phyloP scores from a whole-genome alignment of 2,888 invertebrate genomes.

The Mechanitis messenoides region DNA sequence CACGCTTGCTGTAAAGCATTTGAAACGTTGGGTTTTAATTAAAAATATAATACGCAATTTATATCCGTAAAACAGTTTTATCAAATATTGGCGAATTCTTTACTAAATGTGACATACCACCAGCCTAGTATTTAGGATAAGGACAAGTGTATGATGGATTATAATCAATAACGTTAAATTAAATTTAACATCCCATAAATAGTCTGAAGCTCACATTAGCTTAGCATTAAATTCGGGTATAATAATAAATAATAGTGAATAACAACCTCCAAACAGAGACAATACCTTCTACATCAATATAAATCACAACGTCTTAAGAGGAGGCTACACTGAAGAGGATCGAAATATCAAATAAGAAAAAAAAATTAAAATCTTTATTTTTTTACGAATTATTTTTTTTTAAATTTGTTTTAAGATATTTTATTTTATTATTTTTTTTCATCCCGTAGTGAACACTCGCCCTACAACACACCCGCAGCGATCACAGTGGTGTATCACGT shows the following conservation, averaged over 20 bases:
- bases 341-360: background rate
- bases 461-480: background rate
- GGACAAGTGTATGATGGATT: background rate
- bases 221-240: slow-evolving; percentile 13
- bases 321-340: background rate
- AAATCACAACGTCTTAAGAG: slow-evolving; percentile 23
- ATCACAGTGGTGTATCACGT: slow-evolving; percentile 1
- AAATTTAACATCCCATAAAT: background rate
- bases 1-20: no score
- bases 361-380: no score
- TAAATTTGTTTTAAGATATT: background rate
- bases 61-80: no score
- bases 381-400: background rate
- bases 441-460: background rate
- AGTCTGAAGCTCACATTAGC: background rate
- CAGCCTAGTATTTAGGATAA: no score
- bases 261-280: slow-evolving; percentile 29
- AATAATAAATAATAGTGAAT: slow-evolving; percentile 32
- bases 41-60: no score
- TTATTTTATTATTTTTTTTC: background rate
- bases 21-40: no score
- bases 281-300: slow-evolving; percentile 30
- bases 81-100: no score
- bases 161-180: background rate
- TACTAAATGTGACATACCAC: no score